Conservation (phyloP, 2,113 vertebrate species). For the Candoia aspera region DNA sequence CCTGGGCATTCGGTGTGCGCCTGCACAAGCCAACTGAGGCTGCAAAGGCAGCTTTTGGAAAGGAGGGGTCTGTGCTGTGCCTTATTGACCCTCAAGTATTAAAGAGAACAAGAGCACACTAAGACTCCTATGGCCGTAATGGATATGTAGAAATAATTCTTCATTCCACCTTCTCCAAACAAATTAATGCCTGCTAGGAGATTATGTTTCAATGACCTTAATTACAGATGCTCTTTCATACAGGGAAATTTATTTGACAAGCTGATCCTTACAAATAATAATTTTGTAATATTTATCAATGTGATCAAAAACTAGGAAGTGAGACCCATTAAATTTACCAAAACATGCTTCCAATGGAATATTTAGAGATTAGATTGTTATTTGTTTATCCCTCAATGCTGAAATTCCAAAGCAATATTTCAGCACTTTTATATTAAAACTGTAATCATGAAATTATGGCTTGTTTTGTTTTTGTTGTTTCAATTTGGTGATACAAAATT, state of each 20-base stretch:
- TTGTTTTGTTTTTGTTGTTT: neutral
- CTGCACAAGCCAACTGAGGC: neutral
- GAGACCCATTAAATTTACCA: neutral
- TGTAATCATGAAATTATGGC: neutral
- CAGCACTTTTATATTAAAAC: neutral
- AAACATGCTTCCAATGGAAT: neutral
- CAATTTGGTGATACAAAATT: neutral
- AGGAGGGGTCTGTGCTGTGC: neutral
- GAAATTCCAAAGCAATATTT: neutral
- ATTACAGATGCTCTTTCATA: neutral
- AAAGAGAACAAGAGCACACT: neutral
- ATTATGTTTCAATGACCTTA: neutral
- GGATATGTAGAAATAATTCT: neutral
- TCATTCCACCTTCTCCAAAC: neutral
- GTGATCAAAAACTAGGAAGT: neutral
- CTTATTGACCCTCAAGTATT: neutral
- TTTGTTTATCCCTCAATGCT: conserved; percentile 19
- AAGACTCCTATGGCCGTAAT: neutral
- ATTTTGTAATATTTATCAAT: neutral
- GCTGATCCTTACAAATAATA: neutral
- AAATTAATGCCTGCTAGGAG: neutral
- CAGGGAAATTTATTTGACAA: neutral
- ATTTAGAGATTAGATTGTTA: neutral
- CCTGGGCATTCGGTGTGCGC: neutral
- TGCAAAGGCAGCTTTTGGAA: neutral